Conservation (phyloP, 2,888 invertebrate genomes). For the Acleris holmiana region DNA sequence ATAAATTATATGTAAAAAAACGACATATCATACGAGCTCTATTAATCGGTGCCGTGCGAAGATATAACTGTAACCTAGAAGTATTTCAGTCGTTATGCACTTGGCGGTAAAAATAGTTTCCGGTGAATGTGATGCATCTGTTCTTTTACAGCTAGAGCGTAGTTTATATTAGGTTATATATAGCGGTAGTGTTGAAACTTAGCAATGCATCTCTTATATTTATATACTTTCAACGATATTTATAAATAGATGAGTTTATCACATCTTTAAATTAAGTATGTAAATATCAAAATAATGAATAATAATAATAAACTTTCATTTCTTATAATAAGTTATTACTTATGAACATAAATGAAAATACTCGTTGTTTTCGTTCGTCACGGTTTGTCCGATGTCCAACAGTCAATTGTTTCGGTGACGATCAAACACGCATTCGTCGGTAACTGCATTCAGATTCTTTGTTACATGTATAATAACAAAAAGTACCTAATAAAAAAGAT, state of each 20-base stretch:
- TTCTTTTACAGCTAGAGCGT: conserved; percentile 25
- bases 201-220: not conserved
- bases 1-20: conserved; percentile 12
- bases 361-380: conserved; percentile 9
- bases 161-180: conserved; percentile 30
- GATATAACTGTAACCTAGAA: conserved; percentile 11
- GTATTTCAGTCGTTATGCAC: conserved; percentile 29
- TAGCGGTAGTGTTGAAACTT: conserved; percentile 11
- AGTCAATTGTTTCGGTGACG: conserved; percentile 12
- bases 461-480: not conserved
- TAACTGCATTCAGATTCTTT: not conserved
- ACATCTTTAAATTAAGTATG: not conserved
- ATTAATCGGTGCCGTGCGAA: conserved; percentile 6
- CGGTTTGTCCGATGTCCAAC: conserved; percentile 8
- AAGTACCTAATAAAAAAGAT: too few relatives aligned
- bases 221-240: too few relatives aligned
- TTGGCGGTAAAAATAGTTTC: conserved; percentile 29
- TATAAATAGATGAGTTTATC: too few relatives aligned
- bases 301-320: not conserved
- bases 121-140: conserved; percentile 23
- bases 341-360: conserved; percentile 1
- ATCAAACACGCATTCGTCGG: not conserved
- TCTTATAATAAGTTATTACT: conserved; percentile 2
- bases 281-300: conserved; percentile 10
- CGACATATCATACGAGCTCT: not conserved